These are phyloP conservation scores for Phylloscopus collybita DNA, from an alignment of 2,797 vertebrate genomes.

Conservation along the genomic window DNA sequence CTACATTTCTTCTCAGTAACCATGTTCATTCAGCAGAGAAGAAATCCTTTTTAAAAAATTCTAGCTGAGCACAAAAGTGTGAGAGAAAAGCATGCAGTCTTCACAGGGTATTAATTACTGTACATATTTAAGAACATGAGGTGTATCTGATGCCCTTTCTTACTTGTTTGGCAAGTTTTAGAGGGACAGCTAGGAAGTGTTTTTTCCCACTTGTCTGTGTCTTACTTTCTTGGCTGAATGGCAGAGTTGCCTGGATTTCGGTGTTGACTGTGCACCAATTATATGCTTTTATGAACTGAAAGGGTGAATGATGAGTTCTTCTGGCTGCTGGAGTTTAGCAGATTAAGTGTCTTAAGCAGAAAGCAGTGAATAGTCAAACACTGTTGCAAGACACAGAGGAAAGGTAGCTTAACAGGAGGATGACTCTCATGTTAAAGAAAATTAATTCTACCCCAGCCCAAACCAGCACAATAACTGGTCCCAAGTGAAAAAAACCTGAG, in stretches of 20 bases:
- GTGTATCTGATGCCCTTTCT: background rate
- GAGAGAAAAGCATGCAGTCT: background rate
- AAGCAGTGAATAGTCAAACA: background rate
- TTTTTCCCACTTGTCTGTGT: background rate
- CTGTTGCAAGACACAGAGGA: background rate
- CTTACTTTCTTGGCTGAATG: background rate
- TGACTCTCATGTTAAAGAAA: background rate
- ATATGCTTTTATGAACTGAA: background rate
- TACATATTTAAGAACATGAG: background rate
- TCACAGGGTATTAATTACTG: background rate
- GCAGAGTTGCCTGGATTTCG: background rate
- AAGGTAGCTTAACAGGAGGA: background rate
- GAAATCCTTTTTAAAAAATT: background rate
- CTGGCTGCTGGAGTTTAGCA: background rate
- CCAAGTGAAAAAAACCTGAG: background rate
- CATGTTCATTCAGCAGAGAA: background rate
- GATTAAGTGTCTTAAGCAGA: background rate
- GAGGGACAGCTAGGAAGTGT: background rate
- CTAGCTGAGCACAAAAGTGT: background rate
- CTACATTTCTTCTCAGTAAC: background rate
- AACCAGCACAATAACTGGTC: background rate
- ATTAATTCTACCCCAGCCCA: background rate
- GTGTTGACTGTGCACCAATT: background rate
- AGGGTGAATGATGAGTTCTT: background rate
- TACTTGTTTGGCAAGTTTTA: background rate